Evolutionary conservation across 2,797 vertebrate genomes (phyloP), one percentile per base, ranked within the genome.

Genomic region (Neosalanx taihuensis): DNA sequence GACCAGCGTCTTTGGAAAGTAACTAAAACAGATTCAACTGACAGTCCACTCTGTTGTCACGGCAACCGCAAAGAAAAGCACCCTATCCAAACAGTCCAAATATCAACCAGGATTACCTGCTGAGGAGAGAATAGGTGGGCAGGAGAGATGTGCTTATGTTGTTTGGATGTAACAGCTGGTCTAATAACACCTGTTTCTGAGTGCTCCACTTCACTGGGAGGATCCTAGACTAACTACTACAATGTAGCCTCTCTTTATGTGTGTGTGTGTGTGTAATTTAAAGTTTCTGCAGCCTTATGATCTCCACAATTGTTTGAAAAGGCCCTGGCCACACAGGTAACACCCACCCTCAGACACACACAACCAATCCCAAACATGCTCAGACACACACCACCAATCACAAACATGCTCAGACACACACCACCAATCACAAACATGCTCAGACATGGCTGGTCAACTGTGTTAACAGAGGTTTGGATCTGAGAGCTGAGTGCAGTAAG

Each of bases 31-130:
- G 69, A 56, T 41, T 67, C 17, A 30, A 3, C 63, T 63, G 51
- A 23, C 53, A 60, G 49, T 23, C 66, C 46, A 20, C 65, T 30
- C 33, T 71, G 71, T 79, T 72, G 78, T 76, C 78, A 79, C 75
- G 61, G 72, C 72, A 69, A 76, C 69, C 13, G 29, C 2, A 23
- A 30, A 33, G 33, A 51, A 18, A 29, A 9, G 49, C 51, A 56
- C 18, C 15, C 18, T n/a, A 56, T n/a, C 18, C 51, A 18, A n/a
- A 56, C 51, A 56, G 51, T 56, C 51, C 51, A 56, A 56, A 17
- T 56, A 56, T 46, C 41, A 56, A n/a, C 51, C n/a, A 56, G 15
- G 51, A 56, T 56, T 17, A 56, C 51, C 51, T 56, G 51, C 18
- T 15, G 60, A 31, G 29, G 60, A 62, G 60, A 31, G 15, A 29